Evolutionary conservation across 2,113 vertebrate genomes (phyloP), one percentile per base, ranked within the genome.

Genomic region (Oreotrochilus melanogaster): DNA sequence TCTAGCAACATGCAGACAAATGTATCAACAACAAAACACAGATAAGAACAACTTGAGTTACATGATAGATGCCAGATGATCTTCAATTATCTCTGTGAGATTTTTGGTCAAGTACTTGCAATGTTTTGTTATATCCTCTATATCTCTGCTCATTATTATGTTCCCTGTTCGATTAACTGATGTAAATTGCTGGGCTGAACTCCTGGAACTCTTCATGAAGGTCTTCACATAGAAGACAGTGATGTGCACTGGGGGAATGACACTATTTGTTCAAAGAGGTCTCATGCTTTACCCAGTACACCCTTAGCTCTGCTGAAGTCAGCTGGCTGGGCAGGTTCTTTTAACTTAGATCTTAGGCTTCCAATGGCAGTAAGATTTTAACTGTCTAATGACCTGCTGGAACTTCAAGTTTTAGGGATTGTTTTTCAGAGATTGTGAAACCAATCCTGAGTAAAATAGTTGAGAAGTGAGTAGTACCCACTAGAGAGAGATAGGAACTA

Each of bases 181-280:
- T 75, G 50, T 82, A 87, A 95, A 93, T 61, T 91, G 30, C 42
- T 94, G 62, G 53, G 60, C 47, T 65, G 61, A 79, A 78, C 88
- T 89, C 53, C 30, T 91, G 54, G 64, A 78, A 91, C 78, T 83
- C 48, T 58, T 85, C 53, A 27, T 31, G 31, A 47, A 51, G 47
- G 58, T 80, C 71, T 78, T 74, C 37, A 62, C 69, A 47, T 64
- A 71, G 70, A 91, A 80, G 53, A 69, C 30, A 43, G 76, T 75
- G 78, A 76, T 64, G 54, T n/a, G 35, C 78, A 37, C 5, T 54
- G 70, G 69, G 53, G 47, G 43, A 85, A 72, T 79, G 83, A 86
- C 95, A 80, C 43, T 86, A 66, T 88, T 70, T 58, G 45, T 79
- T 78, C 74, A 45, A 83, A 93, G 45, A 48, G 64, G 73, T 78